Conservation (phyloP, 1,140 invertebrate species). For the Leptopilina clavipes region DNA sequence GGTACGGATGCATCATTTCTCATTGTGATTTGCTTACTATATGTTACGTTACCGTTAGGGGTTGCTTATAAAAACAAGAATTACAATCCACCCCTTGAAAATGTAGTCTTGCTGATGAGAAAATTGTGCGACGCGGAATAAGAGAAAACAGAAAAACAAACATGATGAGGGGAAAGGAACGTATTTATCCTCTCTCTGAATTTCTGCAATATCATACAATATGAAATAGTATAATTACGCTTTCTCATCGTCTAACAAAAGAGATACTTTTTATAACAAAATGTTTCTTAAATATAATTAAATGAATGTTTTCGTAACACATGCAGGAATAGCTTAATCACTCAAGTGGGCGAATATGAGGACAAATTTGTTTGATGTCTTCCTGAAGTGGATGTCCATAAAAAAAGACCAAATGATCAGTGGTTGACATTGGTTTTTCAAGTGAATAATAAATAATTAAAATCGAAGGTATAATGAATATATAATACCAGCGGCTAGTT, state of each 20-base stretch:
- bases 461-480: not conserved
- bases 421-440: not conserved
- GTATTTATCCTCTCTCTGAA: conserved; percentile 56
- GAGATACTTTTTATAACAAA: not conserved
- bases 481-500: not conserved
- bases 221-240: conserved; percentile 58
- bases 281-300: too few species aligned
- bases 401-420: not conserved
- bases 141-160: conserved; percentile 36
- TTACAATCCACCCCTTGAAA: not conserved
- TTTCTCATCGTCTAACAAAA: conserved; percentile 54
- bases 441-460: conserved; percentile 4
- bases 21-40: too few species aligned
- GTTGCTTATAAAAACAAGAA: conserved; percentile 13
- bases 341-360: not conserved
- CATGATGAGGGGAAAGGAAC: conserved; percentile 40
- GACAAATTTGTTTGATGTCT: not conserved
- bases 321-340: not conserved
- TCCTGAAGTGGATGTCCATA: not conserved
- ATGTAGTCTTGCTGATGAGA: not conserved
- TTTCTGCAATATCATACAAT: conserved; percentile 47
- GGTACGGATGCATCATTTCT: too few species aligned
- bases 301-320: not conserved
- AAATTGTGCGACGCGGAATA: conserved; percentile 35
- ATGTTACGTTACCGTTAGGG: not conserved